Conservation (phyloP, 64 coral and sea anemone genomes). For the Anthopleura sola region DNA sequence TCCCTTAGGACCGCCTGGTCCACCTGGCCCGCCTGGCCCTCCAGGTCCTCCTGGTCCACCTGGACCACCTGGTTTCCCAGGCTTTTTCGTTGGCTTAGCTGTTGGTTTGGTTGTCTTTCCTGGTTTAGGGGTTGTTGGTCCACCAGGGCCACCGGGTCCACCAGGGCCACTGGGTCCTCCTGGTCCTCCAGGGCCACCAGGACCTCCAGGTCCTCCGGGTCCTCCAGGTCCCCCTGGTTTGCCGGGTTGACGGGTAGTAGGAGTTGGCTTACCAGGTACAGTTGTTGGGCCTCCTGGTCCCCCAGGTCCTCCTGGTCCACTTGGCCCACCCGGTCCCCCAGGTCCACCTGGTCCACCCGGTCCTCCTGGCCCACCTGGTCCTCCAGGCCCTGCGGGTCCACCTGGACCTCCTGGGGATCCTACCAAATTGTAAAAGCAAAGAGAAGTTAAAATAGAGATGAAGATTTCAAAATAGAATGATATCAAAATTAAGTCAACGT, state of each 20-base stretch:
- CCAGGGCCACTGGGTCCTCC: constrained; percentile 56
- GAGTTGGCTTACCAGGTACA: constrained; percentile 41
- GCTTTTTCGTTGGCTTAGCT: constrained; percentile 43
- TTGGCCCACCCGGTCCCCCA: constrained; percentile 79
- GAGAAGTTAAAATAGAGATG: background rate
- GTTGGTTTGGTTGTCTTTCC: constrained; percentile 64
- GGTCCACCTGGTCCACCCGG: constrained; percentile 86
- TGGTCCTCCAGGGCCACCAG: constrained; percentile 79
- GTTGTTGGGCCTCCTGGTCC: constrained; percentile 52
- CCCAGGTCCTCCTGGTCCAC: constrained; percentile 71
- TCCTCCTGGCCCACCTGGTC: constrained; percentile 57
- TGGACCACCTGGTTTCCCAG: constrained; percentile 65
- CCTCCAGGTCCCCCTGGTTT: constrained; percentile 85
- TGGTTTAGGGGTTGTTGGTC: constrained; percentile 57
- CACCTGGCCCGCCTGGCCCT: constrained; percentile 53
- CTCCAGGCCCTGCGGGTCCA: constrained; percentile 45
- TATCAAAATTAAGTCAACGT: background rate
- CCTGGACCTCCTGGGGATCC: constrained; percentile 60
- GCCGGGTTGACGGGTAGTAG: constrained; percentile 54
- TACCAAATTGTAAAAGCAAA: background rate
- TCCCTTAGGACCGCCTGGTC: constrained; percentile 48
- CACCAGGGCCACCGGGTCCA: constrained; percentile 80
- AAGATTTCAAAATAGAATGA: background rate
- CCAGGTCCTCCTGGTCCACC: constrained; percentile 66
- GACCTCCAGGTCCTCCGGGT: constrained; percentile 82